These are phyloP conservation scores for Mirounga angustirostris DNA, from an alignment of 2,113 vertebrate species.

Conservation along the genomic window DNA sequence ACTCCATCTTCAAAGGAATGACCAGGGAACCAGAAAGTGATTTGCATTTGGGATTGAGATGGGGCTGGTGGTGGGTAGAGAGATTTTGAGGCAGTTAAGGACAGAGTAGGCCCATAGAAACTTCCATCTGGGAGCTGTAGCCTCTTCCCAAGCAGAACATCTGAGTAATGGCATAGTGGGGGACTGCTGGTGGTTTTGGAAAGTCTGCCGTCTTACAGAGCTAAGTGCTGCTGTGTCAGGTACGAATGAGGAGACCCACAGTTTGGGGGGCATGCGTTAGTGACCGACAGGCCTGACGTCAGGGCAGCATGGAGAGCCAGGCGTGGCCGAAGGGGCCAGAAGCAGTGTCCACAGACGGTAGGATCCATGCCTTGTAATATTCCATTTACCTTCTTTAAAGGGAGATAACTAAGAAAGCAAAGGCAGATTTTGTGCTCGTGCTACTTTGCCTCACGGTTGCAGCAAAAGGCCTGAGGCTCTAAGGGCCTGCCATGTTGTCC, in stretches of 20 bases:
- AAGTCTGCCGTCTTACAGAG: background rate
- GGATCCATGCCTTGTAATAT: background rate
- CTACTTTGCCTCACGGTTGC: background rate
- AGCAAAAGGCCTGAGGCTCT: background rate
- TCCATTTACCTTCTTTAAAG: background rate
- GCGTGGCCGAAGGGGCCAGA: too few relatives aligned
- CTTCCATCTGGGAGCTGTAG: background rate
- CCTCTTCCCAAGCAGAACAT: background rate
- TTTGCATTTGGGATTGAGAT: background rate
- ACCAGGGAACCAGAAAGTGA: background rate
- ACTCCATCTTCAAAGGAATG: background rate
- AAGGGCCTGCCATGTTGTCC: background rate
- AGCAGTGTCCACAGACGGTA: background rate
- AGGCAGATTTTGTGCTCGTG: background rate
- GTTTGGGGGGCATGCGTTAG: background rate
- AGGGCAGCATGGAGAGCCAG: accelerated
- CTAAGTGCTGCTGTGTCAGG: background rate
- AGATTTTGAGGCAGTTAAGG: background rate
- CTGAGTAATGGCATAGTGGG: background rate
- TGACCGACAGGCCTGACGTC: background rate
- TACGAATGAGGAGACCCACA: background rate
- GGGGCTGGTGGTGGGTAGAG: background rate
- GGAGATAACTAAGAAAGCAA: background rate
- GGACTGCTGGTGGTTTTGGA: background rate
- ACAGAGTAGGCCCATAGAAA: accelerated